Conservation (phyloP, 2,113 vertebrate genomes). For the Peucedramus taeniatus region DNA sequence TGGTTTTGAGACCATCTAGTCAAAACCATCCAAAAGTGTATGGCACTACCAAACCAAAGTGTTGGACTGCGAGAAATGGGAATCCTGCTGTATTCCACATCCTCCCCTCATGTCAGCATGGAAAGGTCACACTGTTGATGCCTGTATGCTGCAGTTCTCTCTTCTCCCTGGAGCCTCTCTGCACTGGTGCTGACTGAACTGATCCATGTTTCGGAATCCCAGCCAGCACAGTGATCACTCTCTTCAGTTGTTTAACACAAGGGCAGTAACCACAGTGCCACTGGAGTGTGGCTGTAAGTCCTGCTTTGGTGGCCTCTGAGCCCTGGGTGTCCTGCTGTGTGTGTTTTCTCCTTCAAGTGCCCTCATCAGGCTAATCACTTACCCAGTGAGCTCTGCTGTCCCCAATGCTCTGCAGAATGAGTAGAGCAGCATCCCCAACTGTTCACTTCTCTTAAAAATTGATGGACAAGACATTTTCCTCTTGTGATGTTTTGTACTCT, state of each 20-base stretch:
- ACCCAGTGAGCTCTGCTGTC: neutral
- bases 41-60: neutral
- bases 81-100: neutral
- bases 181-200: neutral
- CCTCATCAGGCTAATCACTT: neutral
- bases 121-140: neutral
- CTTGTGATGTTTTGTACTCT: neutral
- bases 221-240: neutral
- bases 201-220: neutral
- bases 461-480: neutral
- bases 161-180: neutral
- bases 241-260: neutral
- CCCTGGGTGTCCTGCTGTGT: neutral
- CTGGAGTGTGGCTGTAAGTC: neutral
- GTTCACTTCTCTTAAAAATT: neutral
- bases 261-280: neutral
- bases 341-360: neutral
- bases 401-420: neutral
- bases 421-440: neutral
- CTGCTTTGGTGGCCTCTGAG: neutral
- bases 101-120: neutral
- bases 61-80: neutral
- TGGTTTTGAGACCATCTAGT: neutral
- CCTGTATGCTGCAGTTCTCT: neutral
- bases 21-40: neutral